Percentiles rank a stretch among this genome's conserved stretches.
phyloP scores from a whole-genome alignment of 2,797 vertebrate species.

The Zalophus californianus region DNA sequence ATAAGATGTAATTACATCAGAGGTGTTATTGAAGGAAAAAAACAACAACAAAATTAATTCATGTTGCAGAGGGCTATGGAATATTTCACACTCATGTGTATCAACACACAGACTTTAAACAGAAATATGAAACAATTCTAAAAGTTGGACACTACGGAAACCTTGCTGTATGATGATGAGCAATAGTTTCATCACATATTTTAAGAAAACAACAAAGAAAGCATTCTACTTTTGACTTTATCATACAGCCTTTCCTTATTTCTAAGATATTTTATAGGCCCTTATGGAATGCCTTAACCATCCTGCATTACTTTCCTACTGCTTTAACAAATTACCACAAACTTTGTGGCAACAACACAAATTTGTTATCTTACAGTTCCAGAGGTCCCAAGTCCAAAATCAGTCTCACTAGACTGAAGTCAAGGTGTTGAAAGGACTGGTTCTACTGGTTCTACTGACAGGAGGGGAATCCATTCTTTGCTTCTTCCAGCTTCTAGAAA shows the following conservation, averaged over 20 bases:
- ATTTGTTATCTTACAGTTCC: not conserved
- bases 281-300: not conserved
- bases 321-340: not conserved
- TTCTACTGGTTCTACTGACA: not conserved
- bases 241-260: not conserved
- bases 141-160: not conserved
- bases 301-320: not conserved
- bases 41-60: conserved; percentile 68
- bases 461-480: not conserved
- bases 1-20: conserved; percentile 77
- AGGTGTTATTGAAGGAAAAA: conserved; percentile 62
- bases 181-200: not conserved
- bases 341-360: not conserved
- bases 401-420: not conserved
- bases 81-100: conserved; percentile 55
- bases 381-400: not conserved
- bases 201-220: conserved; percentile 43
- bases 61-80: conserved; percentile 46
- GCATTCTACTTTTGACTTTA: not conserved
- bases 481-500: not conserved
- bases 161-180: not conserved
- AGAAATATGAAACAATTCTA: conserved; percentile 28
- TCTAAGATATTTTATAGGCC: not conserved
- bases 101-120: not conserved
- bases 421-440: not conserved